These are phyloP conservation scores for Agrilus biguttatus DNA, from an alignment of 2,888 invertebrate genomes.

Conservation along the genomic window DNA sequence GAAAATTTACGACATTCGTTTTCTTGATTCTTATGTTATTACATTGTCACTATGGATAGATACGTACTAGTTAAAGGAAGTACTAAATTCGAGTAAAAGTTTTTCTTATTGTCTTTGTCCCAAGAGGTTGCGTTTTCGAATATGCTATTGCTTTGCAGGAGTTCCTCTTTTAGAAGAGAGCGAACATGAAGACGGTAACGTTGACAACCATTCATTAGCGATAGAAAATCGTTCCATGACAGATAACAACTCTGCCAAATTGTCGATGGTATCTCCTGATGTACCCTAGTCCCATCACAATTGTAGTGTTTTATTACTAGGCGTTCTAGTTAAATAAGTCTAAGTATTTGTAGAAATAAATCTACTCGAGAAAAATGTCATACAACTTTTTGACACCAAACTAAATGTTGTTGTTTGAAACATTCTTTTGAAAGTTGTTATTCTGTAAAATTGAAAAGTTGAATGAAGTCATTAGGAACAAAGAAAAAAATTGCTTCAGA, in stretches of 20 bases:
- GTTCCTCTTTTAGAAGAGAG: conserved; percentile 31
- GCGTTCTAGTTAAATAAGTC: background rate
- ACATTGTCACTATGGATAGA: too few relatives aligned
- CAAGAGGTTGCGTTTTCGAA: background rate
- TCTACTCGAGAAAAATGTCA: too few relatives aligned
- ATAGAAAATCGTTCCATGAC: conserved; percentile 26
- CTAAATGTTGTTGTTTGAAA: too few relatives aligned
- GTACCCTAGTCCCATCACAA: conserved; percentile 15
- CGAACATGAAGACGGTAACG: conserved; percentile 28
- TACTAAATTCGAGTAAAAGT: background rate
- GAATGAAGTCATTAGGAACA: too few relatives aligned
- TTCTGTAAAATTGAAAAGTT: too few relatives aligned
- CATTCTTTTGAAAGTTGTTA: too few relatives aligned
- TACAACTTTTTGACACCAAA: too few relatives aligned
- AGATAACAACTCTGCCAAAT: conserved; percentile 27
- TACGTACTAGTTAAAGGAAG: background rate
- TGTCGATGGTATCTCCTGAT: conserved; percentile 24
- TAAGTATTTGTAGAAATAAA: too few relatives aligned
- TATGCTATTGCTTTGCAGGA: conserved; percentile 15
- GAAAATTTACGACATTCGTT: too few relatives aligned
- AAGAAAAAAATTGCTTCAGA: too few relatives aligned
- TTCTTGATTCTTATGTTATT: too few relatives aligned
- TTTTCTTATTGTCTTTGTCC: background rate
- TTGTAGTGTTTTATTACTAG: background rate
- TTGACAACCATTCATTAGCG: conserved; percentile 21